These are phyloP conservation scores for Panthera uncia DNA, from an alignment of 2,113 vertebrate genomes.

Conservation along the genomic window DNA sequence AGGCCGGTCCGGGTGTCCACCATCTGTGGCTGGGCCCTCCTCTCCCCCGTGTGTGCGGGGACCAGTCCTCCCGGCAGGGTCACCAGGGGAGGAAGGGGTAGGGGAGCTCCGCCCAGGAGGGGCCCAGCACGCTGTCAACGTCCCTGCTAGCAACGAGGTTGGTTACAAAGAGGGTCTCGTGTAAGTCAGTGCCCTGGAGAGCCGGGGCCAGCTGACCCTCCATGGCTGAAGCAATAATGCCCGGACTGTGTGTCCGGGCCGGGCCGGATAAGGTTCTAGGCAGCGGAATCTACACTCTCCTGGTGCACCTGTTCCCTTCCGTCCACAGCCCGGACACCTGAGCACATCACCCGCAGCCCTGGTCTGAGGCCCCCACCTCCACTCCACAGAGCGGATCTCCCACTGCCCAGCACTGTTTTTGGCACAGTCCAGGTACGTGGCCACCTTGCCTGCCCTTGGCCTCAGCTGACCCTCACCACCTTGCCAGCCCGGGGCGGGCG, in stretches of 20 bases:
- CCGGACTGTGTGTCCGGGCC: not conserved
- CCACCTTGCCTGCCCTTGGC: too few species aligned
- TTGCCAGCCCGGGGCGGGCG: not conserved
- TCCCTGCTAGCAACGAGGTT: not conserved
- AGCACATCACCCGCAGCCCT: not conserved
- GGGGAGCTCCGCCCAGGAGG: not conserved
- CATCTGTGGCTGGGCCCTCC: not conserved
- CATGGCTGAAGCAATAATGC: accelerated
- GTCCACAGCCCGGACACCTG: not conserved
- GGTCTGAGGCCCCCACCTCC: not conserved
- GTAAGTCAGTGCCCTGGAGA: not conserved
- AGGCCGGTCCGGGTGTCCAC: not conserved
- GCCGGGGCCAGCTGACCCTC: not conserved
- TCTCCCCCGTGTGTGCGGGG: not conserved
- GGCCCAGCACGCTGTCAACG: not conserved
- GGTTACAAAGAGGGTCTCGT: not conserved
- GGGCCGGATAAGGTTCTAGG: not conserved
- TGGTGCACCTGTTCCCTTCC: accelerated
- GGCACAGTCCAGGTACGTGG: not conserved
- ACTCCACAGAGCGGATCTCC: not conserved
- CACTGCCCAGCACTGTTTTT: accelerated
- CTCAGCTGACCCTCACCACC: not conserved
- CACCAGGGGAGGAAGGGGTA: not conserved
- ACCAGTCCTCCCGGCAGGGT: not conserved
- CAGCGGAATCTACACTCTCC: accelerated